These are phyloP conservation scores for Gallinago nigripennis DNA, from an alignment of 2,797 vertebrate species.

Conservation along the genomic window DNA sequence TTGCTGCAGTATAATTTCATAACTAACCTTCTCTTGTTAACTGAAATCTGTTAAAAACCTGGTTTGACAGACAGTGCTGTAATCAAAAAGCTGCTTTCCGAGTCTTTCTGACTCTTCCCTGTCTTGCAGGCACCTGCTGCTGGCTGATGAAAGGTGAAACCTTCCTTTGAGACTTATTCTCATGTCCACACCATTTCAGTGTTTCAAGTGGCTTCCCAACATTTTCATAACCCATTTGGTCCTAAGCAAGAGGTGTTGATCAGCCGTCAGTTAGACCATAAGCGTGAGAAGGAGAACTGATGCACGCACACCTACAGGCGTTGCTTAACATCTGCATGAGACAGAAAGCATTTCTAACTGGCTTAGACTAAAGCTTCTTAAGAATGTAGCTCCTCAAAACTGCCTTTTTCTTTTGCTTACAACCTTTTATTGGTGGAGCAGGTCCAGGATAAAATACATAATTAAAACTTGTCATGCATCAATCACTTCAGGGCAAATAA, in stretches of 20 bases:
- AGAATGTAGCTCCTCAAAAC: not conserved
- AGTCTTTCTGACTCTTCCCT: not conserved
- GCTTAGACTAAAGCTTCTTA: not conserved
- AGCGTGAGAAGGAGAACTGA: not conserved
- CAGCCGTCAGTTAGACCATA: fast-evolving
- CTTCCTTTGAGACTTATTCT: not conserved
- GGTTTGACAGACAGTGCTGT: not conserved
- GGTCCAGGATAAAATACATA: not conserved
- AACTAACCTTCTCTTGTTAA: not conserved
- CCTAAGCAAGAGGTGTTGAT: not conserved
- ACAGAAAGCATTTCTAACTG: not conserved
- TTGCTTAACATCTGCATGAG: not conserved
- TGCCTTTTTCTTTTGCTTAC: not conserved
- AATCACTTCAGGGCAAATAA: conserved; percentile 33
- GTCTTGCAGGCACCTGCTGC: not conserved
- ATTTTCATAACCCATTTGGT: not conserved
- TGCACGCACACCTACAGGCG: not conserved
- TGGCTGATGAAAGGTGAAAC: not conserved
- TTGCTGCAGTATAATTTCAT: not conserved
- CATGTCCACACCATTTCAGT: not conserved
- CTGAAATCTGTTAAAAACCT: not conserved
- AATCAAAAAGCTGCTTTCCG: not conserved
- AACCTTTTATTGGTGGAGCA: not conserved
- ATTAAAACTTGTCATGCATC: not conserved
- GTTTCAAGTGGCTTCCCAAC: not conserved